These are phyloP conservation scores for Biston betularia DNA, from an alignment of 2,888 invertebrate genomes.

Conservation along the genomic window DNA sequence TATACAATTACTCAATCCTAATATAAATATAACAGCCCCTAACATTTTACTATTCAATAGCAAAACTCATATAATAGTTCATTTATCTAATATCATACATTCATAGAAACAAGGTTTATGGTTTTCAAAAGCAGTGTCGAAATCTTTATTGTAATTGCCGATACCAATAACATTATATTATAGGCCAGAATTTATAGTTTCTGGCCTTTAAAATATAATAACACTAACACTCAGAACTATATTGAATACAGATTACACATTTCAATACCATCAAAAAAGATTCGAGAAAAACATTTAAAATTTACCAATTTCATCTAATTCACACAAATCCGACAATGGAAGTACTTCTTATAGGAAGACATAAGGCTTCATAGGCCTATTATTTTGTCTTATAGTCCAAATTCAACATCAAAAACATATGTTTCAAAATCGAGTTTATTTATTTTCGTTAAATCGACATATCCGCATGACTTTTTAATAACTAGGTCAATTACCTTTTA, in stretches of 20 bases:
- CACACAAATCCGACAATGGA: conserved; percentile 32
- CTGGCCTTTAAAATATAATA: conserved; percentile 39
- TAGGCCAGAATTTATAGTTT: conserved; percentile 40
- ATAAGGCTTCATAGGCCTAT: conserved; percentile 39
- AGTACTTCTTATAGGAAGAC: conserved; percentile 40
- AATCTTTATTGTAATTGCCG: conserved; percentile 62
- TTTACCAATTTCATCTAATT: conserved; percentile 16
- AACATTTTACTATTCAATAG: conserved; percentile 83
- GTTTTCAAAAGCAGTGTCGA: conserved; percentile 77
- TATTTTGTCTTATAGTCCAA: conserved; percentile 22
- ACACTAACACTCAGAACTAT: conserved; percentile 52
- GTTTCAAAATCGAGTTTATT: conserved; percentile 8
- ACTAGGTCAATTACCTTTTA: conserved; percentile 64
- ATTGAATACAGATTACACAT: conserved; percentile 51
- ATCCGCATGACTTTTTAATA: conserved; percentile 35
- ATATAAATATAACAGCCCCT: conserved; percentile 84
- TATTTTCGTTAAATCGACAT: conserved; percentile 31
- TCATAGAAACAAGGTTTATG: conserved; percentile 68
- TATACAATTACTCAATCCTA: conserved; percentile 76
- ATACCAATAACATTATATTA: conserved; percentile 44
- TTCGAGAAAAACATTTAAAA: conserved; percentile 59
- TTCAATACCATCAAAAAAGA: conserved; percentile 52
- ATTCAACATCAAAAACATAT: conserved; percentile 23
- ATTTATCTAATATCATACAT: conserved; percentile 71
- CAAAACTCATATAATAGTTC: conserved; percentile 73